A percentile compares a stretch with the other conserved stretches of the same genome.
Conservation (phyloP, 2,888 invertebrate genomes). For the Ceramica pisi region DNA sequence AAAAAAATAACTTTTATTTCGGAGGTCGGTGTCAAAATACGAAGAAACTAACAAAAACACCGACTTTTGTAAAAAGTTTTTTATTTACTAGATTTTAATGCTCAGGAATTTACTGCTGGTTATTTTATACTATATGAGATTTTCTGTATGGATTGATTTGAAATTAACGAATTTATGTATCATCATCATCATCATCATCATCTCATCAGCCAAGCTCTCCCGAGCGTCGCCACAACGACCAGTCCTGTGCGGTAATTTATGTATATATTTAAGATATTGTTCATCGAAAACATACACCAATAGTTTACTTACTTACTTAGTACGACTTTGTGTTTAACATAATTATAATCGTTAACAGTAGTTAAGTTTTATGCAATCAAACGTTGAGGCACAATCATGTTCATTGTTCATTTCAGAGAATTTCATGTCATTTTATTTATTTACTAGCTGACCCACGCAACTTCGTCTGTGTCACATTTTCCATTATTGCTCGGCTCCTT, state of each 20-base stretch:
- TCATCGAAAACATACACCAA: neutral
- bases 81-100: neutral
- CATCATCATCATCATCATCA: too few species aligned
- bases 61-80: too few species aligned
- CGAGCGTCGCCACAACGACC: too few species aligned
- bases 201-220: too few species aligned
- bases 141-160: too few species aligned
- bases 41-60: too few species aligned
- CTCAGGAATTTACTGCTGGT: neutral
- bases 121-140: neutral
- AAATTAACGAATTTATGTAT: neutral
- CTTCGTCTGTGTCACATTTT: too few species aligned
- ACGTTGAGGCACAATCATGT: neutral
- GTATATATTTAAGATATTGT: neutral
- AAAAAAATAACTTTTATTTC: too few species aligned
- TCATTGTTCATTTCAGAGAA: conserved; percentile 9
- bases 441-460: too few species aligned
- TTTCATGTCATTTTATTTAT: conserved; percentile 3
- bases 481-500: too few species aligned
- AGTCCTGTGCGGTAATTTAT: too few species aligned
- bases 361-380: conserved; percentile 3
- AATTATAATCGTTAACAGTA: neutral
- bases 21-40: too few species aligned
- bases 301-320: neutral
- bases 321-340: neutral